These are phyloP conservation scores for Dynastes maya DNA, from an alignment of 2,888 invertebrate species.

Conservation along the genomic window DNA sequence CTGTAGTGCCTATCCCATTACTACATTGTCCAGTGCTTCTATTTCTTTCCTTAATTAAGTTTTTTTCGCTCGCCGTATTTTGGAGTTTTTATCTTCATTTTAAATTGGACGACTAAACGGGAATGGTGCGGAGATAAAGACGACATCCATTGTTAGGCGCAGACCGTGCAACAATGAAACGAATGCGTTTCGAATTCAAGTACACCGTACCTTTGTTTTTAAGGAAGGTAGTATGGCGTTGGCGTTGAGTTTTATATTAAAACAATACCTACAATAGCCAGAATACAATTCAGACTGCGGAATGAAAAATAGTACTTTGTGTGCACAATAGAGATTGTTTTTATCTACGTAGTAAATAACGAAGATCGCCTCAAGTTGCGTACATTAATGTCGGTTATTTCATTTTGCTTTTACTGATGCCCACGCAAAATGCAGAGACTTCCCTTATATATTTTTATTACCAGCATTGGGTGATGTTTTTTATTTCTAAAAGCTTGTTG, in stretches of 20 bases:
- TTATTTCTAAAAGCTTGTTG: no score
- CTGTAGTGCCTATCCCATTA: background rate
- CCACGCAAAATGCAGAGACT: no score
- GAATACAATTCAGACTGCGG: background rate
- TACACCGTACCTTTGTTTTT: slow-evolving; percentile 25
- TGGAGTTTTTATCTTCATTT: slow-evolving; percentile 44
- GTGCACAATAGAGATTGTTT: background rate
- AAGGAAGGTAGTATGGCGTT: slow-evolving; percentile 23
- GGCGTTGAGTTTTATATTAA: slow-evolving; percentile 18
- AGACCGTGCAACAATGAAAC: slow-evolving; percentile 40
- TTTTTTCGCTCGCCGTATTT: slow-evolving; percentile 26
- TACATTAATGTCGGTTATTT: no score
- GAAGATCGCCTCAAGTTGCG: no score
- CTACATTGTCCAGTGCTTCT: background rate
- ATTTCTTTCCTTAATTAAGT: slow-evolving; percentile 50
- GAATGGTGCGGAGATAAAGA: slow-evolving; percentile 35
- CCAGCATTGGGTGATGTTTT: no score
- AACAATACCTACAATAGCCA: slow-evolving; percentile 3
- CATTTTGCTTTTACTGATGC: no score
- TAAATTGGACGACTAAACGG: slow-evolving; percentile 39
- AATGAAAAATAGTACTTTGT: background rate
- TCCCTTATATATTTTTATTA: no score
- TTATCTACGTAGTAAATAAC: no score
- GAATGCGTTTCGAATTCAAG: slow-evolving; percentile 22
- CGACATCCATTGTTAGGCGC: slow-evolving; percentile 35